Base-by-base conservation (phyloP, 2,113 vertebrate species). In the Forbesichthys agassizii region DNA sequence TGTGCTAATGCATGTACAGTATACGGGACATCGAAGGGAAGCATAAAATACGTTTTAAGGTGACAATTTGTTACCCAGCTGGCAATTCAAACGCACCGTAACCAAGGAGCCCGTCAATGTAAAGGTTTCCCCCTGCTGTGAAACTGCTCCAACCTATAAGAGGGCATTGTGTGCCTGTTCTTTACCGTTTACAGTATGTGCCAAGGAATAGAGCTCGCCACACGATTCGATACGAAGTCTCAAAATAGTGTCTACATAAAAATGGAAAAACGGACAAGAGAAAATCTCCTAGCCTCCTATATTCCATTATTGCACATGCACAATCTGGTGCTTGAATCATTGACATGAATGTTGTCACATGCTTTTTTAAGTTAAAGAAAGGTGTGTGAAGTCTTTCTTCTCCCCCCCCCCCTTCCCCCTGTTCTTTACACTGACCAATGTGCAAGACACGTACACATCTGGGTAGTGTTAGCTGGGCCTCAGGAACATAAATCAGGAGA, bases 401-500 rank as follows among this genome's bases (percentile, higher is more conserved):
- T 48, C 13, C 27, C 52, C 13, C 48, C 14, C 56, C 16, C 33
- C 16, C 66, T 68, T 20, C 59, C 46, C 16, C 16, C 16, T 16
- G 16, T 47, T 33, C 14, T 33, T 52, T 16, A 42, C 56, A 42
- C 13, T 14, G 10, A 13, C 59, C 9, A 20, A 13, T 20, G 11
- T 47, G 10, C 1, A 12, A 0, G 5, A 80, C 80, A 74, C 68
- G 76, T 12, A 48, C 67, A 87, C 84, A 87, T 88, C 84, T 89
- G 88, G 82, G 62, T 64, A 61, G 55, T 68, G 71, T 88, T 89
- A 88, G 67, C 48, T 27, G 68, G 62, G 62, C 79, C 71, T 81
- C 71, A 66, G 54, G 79, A 79, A 80, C 77, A 91, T 71, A 84
- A 87, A 87, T 84, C 73, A 74, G 55, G 75, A 82, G 64, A 84